Conservation (phyloP, 2,797 vertebrate genomes). For the Liasis olivaceus region DNA sequence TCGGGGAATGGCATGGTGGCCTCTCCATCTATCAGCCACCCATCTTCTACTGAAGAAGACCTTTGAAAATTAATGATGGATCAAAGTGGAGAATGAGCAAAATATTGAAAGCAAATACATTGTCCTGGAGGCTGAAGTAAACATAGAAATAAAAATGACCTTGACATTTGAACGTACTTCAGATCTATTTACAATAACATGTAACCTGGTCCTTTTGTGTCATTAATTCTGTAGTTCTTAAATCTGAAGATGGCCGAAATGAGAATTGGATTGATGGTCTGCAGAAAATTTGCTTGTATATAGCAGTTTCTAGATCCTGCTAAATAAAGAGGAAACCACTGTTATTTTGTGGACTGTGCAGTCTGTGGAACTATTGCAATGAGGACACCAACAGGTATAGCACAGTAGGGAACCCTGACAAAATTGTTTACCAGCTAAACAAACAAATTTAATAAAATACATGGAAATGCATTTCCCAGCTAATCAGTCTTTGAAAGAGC, state of each 20-base stretch:
- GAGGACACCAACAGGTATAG: neutral
- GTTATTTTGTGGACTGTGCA: neutral
- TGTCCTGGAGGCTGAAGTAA: too few relatives aligned
- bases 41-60: conserved; percentile 40
- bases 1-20: conserved; percentile 7
- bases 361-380: neutral
- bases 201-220: neutral
- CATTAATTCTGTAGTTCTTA: neutral
- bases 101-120: conserved; percentile 28
- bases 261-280: neutral
- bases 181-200: neutral
- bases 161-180: neutral
- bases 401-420: neutral
- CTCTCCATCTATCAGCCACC: conserved; percentile 31
- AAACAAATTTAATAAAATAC: neutral
- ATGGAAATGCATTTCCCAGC: neutral
- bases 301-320: neutral
- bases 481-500: neutral
- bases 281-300: neutral
- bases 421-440: neutral
- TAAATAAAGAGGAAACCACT: neutral
- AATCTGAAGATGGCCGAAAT: neutral
- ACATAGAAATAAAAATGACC: neutral
- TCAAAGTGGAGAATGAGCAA: conserved; percentile 40
- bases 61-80: conserved; percentile 54